Percentiles rank a stretch among this genome's conserved stretches.
Evolutionary conservation across 2,888 invertebrate genomes (phyloP).

Genomic region (Ischnus inquisitorius): DNA sequence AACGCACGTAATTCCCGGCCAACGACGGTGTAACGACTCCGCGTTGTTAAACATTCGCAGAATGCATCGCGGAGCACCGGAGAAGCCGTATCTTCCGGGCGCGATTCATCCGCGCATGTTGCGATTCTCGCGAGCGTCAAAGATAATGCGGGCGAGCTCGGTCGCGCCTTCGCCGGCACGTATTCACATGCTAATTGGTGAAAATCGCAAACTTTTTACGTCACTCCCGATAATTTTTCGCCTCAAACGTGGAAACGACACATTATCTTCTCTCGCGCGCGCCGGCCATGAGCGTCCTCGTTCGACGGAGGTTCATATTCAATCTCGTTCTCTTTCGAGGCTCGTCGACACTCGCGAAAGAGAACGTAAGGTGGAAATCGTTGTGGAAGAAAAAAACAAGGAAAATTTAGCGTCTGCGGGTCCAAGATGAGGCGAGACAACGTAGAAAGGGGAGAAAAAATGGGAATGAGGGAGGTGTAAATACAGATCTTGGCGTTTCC

Average conservation of each 20-base stretch:
- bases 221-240: conserved; percentile 29
- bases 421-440: neutral
- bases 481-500: neutral
- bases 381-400: neutral
- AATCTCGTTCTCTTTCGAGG: neutral
- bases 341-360: neutral
- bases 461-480: neutral
- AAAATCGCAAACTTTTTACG: conserved; percentile 34
- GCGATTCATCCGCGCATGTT: too few relatives aligned
- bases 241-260: neutral
- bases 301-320: neutral
- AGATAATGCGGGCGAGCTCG: conserved; percentile 32
- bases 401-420: too few relatives aligned
- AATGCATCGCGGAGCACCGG: too few relatives aligned
- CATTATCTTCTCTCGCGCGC: neutral
- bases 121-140: conserved; percentile 5
- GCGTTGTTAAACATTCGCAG: too few relatives aligned
- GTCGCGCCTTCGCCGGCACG: neutral
- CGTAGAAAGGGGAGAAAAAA: neutral
- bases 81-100: too few relatives aligned
- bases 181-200: conserved; percentile 37
- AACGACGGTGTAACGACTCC: neutral
- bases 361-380: neutral
- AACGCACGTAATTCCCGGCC: neutral
- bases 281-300: neutral